Conservation (phyloP, 2,113 vertebrate genomes). For the Periophthalmodon schlosseri region DNA sequence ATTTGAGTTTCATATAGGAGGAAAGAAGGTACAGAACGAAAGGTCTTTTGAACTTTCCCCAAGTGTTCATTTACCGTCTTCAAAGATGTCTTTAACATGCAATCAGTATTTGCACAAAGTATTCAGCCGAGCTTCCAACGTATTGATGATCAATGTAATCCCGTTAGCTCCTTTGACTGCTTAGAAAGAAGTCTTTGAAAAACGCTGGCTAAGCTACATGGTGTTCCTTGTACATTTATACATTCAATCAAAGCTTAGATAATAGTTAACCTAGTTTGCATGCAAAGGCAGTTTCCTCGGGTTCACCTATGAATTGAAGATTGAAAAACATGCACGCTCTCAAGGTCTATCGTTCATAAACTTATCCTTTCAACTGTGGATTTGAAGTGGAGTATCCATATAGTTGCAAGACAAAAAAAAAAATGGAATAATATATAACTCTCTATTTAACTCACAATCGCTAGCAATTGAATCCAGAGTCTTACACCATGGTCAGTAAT, state of each 20-base stretch:
- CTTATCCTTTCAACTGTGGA: too few species aligned
- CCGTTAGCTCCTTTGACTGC: background rate
- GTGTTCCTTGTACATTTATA: background rate
- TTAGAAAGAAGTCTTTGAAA: slow-evolving; percentile 10
- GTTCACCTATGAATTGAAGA: background rate
- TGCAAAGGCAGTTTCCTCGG: background rate
- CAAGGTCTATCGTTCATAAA: too few species aligned
- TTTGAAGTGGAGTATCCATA: too few species aligned
- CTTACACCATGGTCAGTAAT: background rate
- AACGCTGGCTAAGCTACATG: background rate
- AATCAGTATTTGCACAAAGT: slow-evolving; percentile 28
- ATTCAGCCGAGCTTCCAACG: slow-evolving; percentile 9
- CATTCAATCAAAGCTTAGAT: background rate
- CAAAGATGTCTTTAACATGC: slow-evolving; percentile 36
- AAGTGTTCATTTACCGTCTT: slow-evolving; percentile 21
- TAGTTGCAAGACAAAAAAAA: too few species aligned
- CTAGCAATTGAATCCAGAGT: too few species aligned
- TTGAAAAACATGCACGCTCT: background rate
- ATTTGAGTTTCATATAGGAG: slow-evolving; percentile 34
- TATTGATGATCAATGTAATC: slow-evolving; percentile 16
- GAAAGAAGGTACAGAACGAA: slow-evolving; percentile 9
- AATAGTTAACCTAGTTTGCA: background rate
- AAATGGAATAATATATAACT: too few species aligned
- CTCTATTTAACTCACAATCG: too few species aligned
- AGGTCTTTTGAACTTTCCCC: slow-evolving; percentile 15